A percentile compares a stretch with the other conserved stretches of the same genome.
Evolutionary conservation across 2,888 invertebrate species (phyloP).

Genomic region (Liopterus haemorrhoidalis): DNA sequence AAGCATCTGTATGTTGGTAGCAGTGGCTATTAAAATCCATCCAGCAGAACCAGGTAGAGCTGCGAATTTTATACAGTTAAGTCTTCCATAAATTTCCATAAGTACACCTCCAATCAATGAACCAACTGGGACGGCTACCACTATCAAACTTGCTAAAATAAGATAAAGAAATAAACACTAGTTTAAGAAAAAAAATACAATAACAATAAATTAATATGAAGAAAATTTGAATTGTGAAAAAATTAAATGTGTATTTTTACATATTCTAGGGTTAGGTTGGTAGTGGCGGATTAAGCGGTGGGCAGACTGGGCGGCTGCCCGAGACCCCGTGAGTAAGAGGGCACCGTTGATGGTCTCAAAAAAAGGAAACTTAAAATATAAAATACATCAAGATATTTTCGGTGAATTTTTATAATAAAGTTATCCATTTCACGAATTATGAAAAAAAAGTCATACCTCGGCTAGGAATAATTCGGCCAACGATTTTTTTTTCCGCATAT

Average conservation of each 20-base stretch:
- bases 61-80: constrained; percentile 52
- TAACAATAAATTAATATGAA: constrained; percentile 7
- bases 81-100: constrained; percentile 52
- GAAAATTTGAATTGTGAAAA: constrained; percentile 10
- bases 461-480: no score
- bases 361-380: no score
- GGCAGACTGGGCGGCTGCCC: no score
- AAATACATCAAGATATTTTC: no score
- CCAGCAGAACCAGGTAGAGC: constrained; percentile 51
- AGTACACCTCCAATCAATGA: constrained; percentile 51
- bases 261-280: no score
- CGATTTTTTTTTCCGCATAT: no score
- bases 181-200: constrained; percentile 2
- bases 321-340: no score
- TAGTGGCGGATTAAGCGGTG: no score
- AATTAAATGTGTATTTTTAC: background rate
- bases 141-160: constrained; percentile 52
- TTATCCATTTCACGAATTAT: no score
- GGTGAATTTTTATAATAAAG: no score
- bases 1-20: constrained; percentile 49
- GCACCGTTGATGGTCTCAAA: no score
- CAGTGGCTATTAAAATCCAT: constrained; percentile 52
- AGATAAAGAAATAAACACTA: constrained; percentile 2
- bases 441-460: no score
- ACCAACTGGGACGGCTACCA: constrained; percentile 52